These are phyloP conservation scores for Conopomorpha cramerella DNA, from an alignment of 1,140 invertebrate genomes.

Conservation along the genomic window DNA sequence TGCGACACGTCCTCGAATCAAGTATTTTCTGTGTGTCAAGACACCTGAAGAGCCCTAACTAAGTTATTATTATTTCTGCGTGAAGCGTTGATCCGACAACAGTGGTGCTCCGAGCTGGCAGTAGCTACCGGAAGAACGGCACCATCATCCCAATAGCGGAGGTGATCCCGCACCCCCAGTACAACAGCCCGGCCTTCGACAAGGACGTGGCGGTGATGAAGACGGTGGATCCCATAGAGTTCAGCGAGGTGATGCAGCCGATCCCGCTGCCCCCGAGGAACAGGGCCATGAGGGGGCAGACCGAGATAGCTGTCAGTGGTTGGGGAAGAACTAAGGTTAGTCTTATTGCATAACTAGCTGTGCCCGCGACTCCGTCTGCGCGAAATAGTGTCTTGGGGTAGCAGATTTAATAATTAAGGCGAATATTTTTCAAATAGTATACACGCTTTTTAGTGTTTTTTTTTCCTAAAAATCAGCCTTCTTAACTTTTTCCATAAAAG, in stretches of 20 bases:
- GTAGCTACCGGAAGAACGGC: slow-evolving; percentile 31
- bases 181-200: slow-evolving; percentile 50
- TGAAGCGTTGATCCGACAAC: slow-evolving; percentile 41
- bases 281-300: slow-evolving; percentile 13
- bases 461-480: no score
- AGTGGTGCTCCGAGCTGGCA: slow-evolving; percentile 44
- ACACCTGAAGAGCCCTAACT: no score
- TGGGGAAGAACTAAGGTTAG: slow-evolving; percentile 34
- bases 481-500: no score
- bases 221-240: slow-evolving; percentile 28
- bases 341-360: no score
- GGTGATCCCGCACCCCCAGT: slow-evolving; percentile 50
- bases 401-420: no score
- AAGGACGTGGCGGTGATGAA: slow-evolving; percentile 66
- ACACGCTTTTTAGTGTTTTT: no score
- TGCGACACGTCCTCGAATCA: no score
- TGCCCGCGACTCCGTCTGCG: no score
- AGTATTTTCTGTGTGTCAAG: no score
- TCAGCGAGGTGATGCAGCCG: slow-evolving; percentile 24
- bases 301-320: slow-evolving; percentile 25
- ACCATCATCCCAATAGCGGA: slow-evolving; percentile 41
- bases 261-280: slow-evolving; percentile 18
- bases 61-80: no score
- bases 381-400: no score
- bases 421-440: no score